Conservation (phyloP, 2,113 vertebrate species). For the Turnix velox region DNA sequence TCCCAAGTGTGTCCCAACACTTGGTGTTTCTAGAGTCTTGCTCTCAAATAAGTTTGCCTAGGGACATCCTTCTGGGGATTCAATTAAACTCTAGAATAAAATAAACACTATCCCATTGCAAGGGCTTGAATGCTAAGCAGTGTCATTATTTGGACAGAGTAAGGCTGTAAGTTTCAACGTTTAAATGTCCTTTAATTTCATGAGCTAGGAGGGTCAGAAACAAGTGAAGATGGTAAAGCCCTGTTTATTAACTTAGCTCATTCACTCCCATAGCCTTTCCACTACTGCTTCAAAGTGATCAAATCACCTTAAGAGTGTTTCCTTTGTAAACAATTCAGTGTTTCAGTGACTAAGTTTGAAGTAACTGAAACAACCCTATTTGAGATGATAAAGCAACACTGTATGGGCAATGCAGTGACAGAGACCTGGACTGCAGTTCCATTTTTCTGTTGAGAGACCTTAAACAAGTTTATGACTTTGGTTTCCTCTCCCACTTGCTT, state of each 20-base stretch:
- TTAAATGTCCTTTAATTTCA: constrained; percentile 12
- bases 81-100: constrained; percentile 34
- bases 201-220: background rate
- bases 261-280: background rate
- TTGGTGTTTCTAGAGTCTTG: background rate
- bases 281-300: background rate
- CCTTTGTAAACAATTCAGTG: background rate
- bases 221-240: background rate
- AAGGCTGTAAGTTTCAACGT: background rate
- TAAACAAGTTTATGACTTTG: background rate
- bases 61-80: constrained; percentile 22
- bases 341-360: background rate
- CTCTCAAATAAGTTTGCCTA: constrained; percentile 4
- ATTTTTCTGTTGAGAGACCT: background rate
- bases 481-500: background rate
- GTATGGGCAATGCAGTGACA: background rate
- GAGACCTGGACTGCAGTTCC: background rate
- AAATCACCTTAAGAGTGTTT: background rate
- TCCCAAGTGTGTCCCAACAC: background rate
- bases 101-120: background rate
- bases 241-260: background rate
- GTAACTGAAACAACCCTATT: background rate
- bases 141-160: background rate
- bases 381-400: background rate
- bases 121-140: constrained; percentile 24